Conservation (phyloP, 2,113 vertebrate species). For the Nematolebias whitei region DNA sequence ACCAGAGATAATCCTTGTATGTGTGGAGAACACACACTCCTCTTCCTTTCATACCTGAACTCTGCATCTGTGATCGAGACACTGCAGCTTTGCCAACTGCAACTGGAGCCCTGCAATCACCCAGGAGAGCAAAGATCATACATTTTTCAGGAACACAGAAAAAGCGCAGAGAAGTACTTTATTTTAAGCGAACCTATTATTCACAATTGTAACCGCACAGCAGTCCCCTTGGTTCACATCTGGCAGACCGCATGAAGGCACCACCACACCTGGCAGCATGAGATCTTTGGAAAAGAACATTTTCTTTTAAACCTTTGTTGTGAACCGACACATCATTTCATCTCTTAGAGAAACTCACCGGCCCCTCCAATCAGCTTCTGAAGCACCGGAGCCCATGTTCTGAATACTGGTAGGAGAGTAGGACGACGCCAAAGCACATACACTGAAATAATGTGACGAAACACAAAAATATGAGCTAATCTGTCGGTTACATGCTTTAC, state of each 20-base stretch:
- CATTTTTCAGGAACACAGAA: background rate
- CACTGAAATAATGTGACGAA: constrained; percentile 75
- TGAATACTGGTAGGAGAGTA: constrained; percentile 85
- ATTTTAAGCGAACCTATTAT: constrained; percentile 83
- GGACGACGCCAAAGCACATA: constrained; percentile 90
- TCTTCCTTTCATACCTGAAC: constrained; percentile 90
- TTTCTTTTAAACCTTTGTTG: background rate
- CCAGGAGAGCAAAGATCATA: background rate
- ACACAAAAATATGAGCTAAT: background rate
- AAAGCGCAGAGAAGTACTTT: background rate
- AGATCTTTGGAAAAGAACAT: constrained; percentile 82
- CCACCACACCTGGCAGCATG: constrained; percentile 93
- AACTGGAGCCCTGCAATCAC: constrained; percentile 85
- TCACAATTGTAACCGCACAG: constrained; percentile 87
- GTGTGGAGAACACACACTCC: constrained; percentile 91
- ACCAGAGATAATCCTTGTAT: constrained; percentile 93
- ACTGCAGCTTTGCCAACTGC: constrained; percentile 87
- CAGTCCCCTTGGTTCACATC: constrained; percentile 82
- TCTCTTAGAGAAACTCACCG: constrained; percentile 78
- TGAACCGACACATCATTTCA: background rate
- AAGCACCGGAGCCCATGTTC: constrained; percentile 90
- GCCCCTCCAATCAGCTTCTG: constrained; percentile 92
- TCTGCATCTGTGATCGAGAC: constrained; percentile 88
- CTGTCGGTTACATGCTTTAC: background rate
- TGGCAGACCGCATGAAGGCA: constrained; percentile 87